Evolutionary conservation across 2,888 invertebrate genomes (phyloP), one percentile per base, ranked within the genome.

Genomic region (Steinernema carpocapsae): DNA sequence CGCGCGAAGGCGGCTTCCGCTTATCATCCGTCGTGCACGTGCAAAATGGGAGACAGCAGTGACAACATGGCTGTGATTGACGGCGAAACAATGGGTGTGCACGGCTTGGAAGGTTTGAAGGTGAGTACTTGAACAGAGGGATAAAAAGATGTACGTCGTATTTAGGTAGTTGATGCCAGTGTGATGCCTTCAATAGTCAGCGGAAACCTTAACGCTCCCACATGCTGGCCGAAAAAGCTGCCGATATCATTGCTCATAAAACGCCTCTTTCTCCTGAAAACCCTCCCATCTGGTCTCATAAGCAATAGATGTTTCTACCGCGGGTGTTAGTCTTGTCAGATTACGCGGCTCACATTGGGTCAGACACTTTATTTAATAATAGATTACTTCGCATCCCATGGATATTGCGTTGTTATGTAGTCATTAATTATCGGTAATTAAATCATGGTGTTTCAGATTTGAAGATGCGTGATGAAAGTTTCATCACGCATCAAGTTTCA

Each of bases 1-100:
- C 84, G 88, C 10, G 80, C 82, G 6, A 82, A 86, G 73, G 86
- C 88, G 0, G 90, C 90, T 76, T 85, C 92, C 0, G 92, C 93
- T 0, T 93, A 94, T 87, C 94, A 94, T 88, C 92, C 92, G 0
- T 92, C 92, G 0, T 94, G 94, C 14, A 93, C 92, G 0, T 93
- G 93, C 85, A 91, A 91, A 45, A 93, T 93, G 87, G 93, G 85
- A 77, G n/a, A 77, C 75, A 71, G 76, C 1, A 82, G 84, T 24
- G 90, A 90, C 78, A 78, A 78, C 1, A 86, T 88, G 89, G 90
- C 91, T 1, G 94, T 93, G 0, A 92, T 94, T 0, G 92, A 94
- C 84, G 88, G 91, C 1, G 85, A 91, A 52, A 86, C 86, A 3
- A 82, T 87, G 87, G 77, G 77, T 42, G 87, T 87, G n/a, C 76